These are phyloP conservation scores for Tympanoctomys barrerae DNA, from an alignment of 2,797 vertebrate species.

Conservation along the genomic window DNA sequence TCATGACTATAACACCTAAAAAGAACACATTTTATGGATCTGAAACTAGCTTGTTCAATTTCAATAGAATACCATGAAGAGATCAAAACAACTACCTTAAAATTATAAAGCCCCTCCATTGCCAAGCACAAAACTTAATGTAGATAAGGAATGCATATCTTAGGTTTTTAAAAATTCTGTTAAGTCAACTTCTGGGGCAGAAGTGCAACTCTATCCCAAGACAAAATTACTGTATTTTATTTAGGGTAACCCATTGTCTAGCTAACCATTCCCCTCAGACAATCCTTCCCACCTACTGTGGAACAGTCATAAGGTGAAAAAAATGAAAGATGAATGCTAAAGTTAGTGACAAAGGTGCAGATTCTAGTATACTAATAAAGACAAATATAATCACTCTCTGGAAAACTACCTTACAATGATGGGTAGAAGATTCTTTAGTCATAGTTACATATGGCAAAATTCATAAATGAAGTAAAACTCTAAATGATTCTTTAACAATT, in stretches of 20 bases:
- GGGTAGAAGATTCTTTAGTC: constrained; percentile 18
- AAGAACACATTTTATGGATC: neutral
- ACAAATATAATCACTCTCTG: constrained; percentile 3
- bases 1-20: neutral
- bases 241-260: constrained; percentile 30
- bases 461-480: neutral
- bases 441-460: neutral
- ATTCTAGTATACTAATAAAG: neutral
- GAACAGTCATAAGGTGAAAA: neutral
- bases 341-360: constrained; percentile 13
- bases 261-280: constrained; percentile 7
- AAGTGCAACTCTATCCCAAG: constrained; percentile 59
- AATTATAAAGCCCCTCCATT: neutral
- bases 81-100: constrained; percentile 4
- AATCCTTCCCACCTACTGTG: constrained; percentile 34
- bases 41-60: constrained; percentile 17
- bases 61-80: neutral
- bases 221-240: constrained; percentile 8
- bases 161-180: neutral
- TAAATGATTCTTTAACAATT: neutral
- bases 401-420: neutral
- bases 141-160: neutral
- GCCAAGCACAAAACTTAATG: neutral
- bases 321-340: constrained; percentile 55
- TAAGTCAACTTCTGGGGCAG: constrained; percentile 39